These are phyloP conservation scores for Cyrtonyx montezumae DNA, from an alignment of 2,113 vertebrate genomes.

Conservation along the genomic window DNA sequence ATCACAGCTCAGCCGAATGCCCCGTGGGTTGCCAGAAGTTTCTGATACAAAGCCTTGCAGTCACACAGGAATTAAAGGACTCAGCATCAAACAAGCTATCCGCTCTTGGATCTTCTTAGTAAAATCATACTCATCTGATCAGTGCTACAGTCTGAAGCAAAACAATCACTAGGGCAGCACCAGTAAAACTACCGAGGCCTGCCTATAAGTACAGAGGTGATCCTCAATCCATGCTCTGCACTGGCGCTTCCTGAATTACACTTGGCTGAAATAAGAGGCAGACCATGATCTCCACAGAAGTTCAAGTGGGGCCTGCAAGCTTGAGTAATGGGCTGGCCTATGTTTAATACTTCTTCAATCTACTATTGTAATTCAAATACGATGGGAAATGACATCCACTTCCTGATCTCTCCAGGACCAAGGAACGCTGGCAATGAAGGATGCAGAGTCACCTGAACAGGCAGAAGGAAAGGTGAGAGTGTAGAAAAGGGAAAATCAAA, in stretches of 20 bases:
- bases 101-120: neutral
- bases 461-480: neutral
- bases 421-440: neutral
- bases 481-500: neutral
- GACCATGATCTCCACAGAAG: neutral
- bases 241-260: neutral
- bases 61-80: neutral
- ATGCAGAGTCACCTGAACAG: neutral
- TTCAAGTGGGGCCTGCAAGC: neutral
- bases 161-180: rapidly evolving
- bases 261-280: neutral
- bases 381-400: neutral
- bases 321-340: neutral
- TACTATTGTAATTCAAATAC: neutral
- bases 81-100: neutral
- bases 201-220: neutral
- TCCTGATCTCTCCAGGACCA: neutral
- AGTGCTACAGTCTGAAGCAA: neutral
- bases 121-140: neutral
- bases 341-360: neutral
- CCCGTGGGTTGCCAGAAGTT: neutral
- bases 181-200: neutral
- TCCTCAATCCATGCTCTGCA: neutral
- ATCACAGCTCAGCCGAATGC: neutral
- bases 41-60: rapidly evolving